Base-by-base conservation (phyloP, 2,888 invertebrate species). In the Scaptomyza polygonia region DNA sequence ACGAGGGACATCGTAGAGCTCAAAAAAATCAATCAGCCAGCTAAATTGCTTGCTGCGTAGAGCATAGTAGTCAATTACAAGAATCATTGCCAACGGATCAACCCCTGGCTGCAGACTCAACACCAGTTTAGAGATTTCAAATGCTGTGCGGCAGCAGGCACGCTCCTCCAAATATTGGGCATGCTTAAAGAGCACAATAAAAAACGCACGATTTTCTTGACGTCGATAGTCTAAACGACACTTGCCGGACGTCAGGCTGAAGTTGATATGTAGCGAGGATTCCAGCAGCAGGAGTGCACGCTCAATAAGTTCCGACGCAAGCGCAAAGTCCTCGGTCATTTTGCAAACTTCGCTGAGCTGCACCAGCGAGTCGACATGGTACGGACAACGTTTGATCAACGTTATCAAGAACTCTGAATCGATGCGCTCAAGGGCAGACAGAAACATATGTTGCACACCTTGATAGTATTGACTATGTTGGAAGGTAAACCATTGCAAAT, bases 111-210 rank as follows among this genome's bases (percentile, higher is more conserved):
- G 96, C 51, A 96, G 91, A 12, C 94, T 95, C 57, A 97, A 92
- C n/a, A 97, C 92, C 44, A 97, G 91, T 92, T 97, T 97, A 89
- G 96, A 95, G 77, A 97, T 94, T 91, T 98, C 97, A 75, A 97
- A 92, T n/a, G 97, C 96, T 2, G 97, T 97, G 70, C 97, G 93
- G 86, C 95, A 95, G 90, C 97, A 97, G 5, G 97, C 96, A 70
- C 96, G 93, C 66, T 95, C 95, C 29, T 96, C 96, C 57, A 97
- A 93, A 88, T 95, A 96, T 59, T 93, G 93, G 67, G 97, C 92
- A 90, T 97, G 96, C 86, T 96, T 96, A 90, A 97, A 97, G 25
- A 97, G 91, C 0, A 96, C 95, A 59, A 97, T 93, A 89, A 94
- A 97, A 70, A 97, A 93, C 5, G 96, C 93, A 74, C 96, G 94